Conservation (phyloP, 1,140 invertebrate species). For the Trichomalopsis sarcophagae region DNA sequence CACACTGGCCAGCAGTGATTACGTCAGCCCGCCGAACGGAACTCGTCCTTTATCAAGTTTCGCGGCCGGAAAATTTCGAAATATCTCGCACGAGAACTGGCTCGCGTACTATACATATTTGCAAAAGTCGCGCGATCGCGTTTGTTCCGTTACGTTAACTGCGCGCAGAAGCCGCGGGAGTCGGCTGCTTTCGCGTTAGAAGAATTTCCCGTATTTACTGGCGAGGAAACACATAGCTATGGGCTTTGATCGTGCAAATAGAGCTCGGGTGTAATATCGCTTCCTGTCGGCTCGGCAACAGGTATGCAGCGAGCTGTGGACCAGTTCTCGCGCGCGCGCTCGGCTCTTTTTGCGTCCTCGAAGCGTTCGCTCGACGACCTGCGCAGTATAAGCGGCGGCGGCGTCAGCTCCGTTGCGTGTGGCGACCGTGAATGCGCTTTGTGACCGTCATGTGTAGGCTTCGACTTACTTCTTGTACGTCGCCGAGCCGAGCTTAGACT, state of each 20-base stretch:
- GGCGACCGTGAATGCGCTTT: neutral
- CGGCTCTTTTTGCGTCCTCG: neutral
- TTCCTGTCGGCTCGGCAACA: neutral
- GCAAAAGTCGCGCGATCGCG: neutral
- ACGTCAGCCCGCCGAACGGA: neutral
- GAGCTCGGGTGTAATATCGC: neutral
- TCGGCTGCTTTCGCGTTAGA: neutral
- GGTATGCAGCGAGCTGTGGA: neutral
- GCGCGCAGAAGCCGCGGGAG: too few relatives aligned
- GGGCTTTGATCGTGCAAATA: neutral
- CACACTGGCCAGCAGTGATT: neutral
- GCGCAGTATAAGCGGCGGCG: neutral
- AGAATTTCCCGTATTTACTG: neutral
- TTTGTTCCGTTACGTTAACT: slow-evolving; percentile 1
- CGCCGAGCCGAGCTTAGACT: neutral
- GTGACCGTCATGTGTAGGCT: neutral
- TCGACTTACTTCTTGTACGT: neutral
- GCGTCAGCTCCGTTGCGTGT: neutral
- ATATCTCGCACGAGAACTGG: too few relatives aligned
- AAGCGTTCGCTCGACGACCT: neutral
- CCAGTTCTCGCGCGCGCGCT: neutral
- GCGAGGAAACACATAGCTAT: neutral
- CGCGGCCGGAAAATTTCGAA: too few relatives aligned
- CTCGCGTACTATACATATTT: neutral
- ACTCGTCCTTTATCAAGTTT: neutral